phyloP scores from a whole-genome alignment of 2,797 vertebrate genomes.

The Ammospiza maritima region DNA sequence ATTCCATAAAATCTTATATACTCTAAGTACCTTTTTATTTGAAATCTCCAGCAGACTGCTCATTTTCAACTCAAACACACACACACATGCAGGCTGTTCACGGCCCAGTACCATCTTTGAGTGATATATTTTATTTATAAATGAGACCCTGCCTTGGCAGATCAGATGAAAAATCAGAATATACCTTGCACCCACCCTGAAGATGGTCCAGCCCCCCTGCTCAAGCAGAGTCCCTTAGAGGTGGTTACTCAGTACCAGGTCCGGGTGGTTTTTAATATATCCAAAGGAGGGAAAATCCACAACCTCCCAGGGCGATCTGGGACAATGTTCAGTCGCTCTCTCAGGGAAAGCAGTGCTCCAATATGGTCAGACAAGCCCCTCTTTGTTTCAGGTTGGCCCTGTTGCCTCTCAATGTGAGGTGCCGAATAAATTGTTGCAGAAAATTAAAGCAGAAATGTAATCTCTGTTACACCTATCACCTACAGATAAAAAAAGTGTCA shows the following conservation, averaged over 20 bases:
- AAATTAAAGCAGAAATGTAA: background rate
- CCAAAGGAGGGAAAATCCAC: background rate
- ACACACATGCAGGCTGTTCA: background rate
- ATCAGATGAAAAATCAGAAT: background rate
- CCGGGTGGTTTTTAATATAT: background rate
- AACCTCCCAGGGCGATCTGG: background rate
- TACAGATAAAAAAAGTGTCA: background rate
- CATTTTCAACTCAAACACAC: background rate
- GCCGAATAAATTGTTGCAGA: background rate
- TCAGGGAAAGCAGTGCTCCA: background rate
- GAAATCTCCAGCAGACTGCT: background rate
- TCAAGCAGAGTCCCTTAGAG: background rate
- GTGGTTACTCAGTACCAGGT: background rate
- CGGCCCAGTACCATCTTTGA: background rate
- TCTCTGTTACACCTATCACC: no score
- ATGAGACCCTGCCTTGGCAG: background rate
- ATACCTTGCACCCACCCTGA: background rate
- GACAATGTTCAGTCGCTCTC: background rate
- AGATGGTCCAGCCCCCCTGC: fast-evolving
- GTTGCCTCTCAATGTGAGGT: background rate
- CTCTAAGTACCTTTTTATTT: background rate
- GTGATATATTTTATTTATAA: background rate
- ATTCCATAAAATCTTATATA: background rate
- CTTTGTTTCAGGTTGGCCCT: background rate
- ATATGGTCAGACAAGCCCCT: background rate